These are phyloP conservation scores for Ophion ventricosus DNA, from an alignment of 2,888 invertebrate species.

Conservation along the genomic window DNA sequence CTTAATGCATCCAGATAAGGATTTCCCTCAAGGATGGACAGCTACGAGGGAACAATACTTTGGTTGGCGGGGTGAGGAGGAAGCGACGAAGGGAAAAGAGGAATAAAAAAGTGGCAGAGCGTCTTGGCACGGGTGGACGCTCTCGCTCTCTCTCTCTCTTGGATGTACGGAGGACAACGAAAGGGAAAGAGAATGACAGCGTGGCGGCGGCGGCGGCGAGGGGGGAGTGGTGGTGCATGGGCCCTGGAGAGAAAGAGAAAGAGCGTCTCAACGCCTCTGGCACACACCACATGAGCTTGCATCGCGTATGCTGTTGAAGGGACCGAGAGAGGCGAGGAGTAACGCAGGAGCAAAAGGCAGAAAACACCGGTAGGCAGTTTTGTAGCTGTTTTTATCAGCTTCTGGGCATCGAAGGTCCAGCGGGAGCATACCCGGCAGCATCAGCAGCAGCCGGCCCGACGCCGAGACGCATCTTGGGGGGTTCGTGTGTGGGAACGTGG, in stretches of 20 bases:
- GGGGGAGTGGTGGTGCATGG: conserved; percentile 1
- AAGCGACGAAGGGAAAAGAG: conserved; percentile 59
- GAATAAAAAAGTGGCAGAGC: conserved; percentile 39
- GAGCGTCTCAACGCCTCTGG: conserved; percentile 46
- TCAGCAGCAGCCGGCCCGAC: conserved; percentile 69
- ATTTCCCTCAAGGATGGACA: conserved; percentile 3
- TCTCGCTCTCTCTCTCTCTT: background rate
- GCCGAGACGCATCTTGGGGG: conserved; percentile 83
- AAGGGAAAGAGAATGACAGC: conserved; percentile 41
- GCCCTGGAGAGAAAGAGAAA: conserved; percentile 41
- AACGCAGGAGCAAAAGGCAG: conserved; percentile 78
- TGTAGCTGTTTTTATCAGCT: conserved; percentile 83
- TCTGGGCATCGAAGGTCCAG: conserved; percentile 82
- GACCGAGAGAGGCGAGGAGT: conserved; percentile 72
- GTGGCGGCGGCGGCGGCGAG: background rate
- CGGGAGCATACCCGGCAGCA: conserved; percentile 67
- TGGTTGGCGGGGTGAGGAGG: too few species aligned
- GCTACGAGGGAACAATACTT: conserved; percentile 40
- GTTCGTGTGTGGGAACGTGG: conserved; percentile 82
- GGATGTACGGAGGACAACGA: conserved; percentile 56
- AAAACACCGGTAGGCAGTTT: conserved; percentile 82
- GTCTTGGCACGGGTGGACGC: conserved; percentile 22
- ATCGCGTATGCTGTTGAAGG: conserved; percentile 61
- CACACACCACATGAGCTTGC: conserved; percentile 41
- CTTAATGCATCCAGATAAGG: conserved; percentile 30